Base-by-base conservation (phyloP, 1,140 invertebrate species). In the Bombus fervidus region DNA sequence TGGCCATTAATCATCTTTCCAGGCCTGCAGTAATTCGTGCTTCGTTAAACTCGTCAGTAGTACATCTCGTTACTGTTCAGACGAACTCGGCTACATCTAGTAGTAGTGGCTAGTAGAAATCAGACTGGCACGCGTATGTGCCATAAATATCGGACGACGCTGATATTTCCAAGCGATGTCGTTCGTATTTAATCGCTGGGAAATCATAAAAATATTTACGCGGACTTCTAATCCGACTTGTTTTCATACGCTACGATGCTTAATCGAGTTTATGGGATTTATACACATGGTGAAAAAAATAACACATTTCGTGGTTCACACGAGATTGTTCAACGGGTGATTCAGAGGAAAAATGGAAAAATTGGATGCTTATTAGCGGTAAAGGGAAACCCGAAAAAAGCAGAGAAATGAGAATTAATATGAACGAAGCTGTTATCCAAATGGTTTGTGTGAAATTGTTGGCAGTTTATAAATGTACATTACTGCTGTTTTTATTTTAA, bases 21-120 rank as follows among this genome's bases (percentile, higher is more conserved):
- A 22, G 18, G 5, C 5, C 47, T 22, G 18, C 47, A 53, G 18
- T 53, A 22, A 53, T 53, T 53, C 18, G 47, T 53, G 47, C 18
- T 53, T 53, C n/a, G n/a, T 73, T 81, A 34, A 73, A 43, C 47
- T 53, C 28, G 18, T 37, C 22, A 81, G 80, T 81, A 81, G 80
- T 34, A 31, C 3, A 8, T 43, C 22, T 5, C 4, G 39, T 15
- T 28, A 43, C 22, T 81, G 39, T 28, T 73, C 79, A 15, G 37
- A 31, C 64, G 10, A 3, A 13, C 5, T 71, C 34, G 15, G 8
- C 0, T 5, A 37, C 25, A 5, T 18, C 15, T 28, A 73, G 80
- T 81, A 81, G 80, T 62, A 81, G 59, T n/a, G 47, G n/a, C 3
- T 4, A 22, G 12, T 2, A 34, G 12, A 28, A 41, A 28, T 64